Percentiles rank a stretch among this genome's conserved stretches.
Conservation (phyloP, 2,113 vertebrate species). For the Protobothrops mucrosquamatus region DNA sequence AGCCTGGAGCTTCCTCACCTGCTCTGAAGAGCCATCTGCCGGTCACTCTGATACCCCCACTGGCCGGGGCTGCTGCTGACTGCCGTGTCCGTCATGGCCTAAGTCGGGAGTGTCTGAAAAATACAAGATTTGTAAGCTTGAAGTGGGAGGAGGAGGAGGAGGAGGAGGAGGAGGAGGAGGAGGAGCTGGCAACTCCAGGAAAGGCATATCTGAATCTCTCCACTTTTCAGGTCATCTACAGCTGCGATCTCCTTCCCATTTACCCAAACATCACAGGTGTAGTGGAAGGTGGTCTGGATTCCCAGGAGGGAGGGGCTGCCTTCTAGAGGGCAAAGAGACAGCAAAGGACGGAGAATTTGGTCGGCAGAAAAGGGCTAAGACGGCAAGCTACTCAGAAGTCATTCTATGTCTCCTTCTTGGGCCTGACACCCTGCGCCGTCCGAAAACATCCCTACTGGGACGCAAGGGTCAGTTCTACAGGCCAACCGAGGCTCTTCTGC, state of each 20-base stretch:
- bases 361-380: background rate
- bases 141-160: background rate
- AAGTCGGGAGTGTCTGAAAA: background rate
- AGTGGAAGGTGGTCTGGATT: background rate
- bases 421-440: background rate
- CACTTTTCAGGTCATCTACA: background rate
- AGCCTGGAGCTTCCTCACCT: conserved; percentile 66
- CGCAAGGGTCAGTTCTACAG: background rate
- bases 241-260: background rate
- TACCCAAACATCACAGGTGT: background rate
- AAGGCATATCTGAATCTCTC: background rate
- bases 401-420: background rate
- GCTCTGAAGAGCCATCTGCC: conserved; percentile 77
- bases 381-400: background rate
- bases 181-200: background rate
- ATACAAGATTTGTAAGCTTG: background rate
- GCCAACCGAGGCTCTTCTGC: background rate
- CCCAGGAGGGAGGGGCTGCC: background rate
- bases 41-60: conserved; percentile 82
- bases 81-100: conserved; percentile 85
- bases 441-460: background rate
- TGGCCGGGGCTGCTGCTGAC: conserved; percentile 79
- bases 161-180: background rate
- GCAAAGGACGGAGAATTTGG: background rate
- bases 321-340: background rate